A percentile compares a stretch with the other conserved stretches of the same genome.
phyloP scores from a whole-genome alignment of 2,888 invertebrate species.

The Pseudanteris insignis region DNA sequence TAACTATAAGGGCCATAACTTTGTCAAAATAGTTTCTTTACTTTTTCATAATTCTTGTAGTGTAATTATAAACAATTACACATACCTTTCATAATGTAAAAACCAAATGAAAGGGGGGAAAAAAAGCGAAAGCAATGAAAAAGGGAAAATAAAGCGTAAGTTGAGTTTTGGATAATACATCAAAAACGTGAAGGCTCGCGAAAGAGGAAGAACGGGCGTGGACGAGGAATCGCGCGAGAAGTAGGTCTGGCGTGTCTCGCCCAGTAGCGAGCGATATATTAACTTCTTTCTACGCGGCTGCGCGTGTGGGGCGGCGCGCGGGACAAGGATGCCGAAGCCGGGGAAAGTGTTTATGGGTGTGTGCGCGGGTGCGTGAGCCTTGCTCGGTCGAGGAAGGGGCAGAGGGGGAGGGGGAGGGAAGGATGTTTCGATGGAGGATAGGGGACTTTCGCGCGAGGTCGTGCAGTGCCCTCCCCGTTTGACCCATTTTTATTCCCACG shows the following conservation, averaged over 20 bases:
- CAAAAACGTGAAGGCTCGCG: slow-evolving; percentile 6
- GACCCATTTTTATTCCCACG: slow-evolving; percentile 32
- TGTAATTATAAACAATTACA: too few relatives aligned
- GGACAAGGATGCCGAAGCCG: slow-evolving; percentile 28
- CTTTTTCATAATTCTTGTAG: too few relatives aligned
- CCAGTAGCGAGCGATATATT: slow-evolving; percentile 30
- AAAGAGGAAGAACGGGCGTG: slow-evolving; percentile 6
- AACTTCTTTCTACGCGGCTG: slow-evolving; percentile 8
- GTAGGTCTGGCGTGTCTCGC: slow-evolving; percentile 36
- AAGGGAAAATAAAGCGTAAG: too few relatives aligned
- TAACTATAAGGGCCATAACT: too few relatives aligned
- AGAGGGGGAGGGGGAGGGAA: slow-evolving; percentile 6
- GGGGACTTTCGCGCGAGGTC: slow-evolving; percentile 41
- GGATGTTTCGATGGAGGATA: slow-evolving; percentile 28
- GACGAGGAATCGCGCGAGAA: slow-evolving; percentile 16
- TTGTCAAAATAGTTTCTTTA: too few relatives aligned
- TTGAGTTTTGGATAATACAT: too few relatives aligned
- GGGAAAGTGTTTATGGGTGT: slow-evolving; percentile 42
- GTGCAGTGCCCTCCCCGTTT: slow-evolving; percentile 36
- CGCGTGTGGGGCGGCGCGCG: slow-evolving; percentile 6
- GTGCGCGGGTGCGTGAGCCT: slow-evolving; percentile 27
- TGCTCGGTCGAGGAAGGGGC: too few relatives aligned
- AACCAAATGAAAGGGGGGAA: too few relatives aligned
- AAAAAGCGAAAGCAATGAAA: too few relatives aligned
- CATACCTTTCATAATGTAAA: too few relatives aligned